Evolutionary conservation across 2,888 invertebrate species (phyloP).

Genomic region (Furcula furcula): DNA sequence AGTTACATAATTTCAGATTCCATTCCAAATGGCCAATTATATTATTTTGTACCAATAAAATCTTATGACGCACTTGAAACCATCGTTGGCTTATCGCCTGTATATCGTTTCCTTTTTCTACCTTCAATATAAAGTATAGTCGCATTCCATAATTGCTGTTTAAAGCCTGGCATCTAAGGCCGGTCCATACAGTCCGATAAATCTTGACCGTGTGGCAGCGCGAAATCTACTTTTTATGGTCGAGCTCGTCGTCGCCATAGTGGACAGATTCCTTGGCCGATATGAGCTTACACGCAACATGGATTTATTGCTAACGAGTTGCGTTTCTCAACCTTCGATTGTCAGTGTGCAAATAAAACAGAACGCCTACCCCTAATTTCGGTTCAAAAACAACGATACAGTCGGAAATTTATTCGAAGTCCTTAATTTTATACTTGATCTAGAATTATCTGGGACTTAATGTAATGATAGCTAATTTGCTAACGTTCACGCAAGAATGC

Average conservation of each 20-base stretch:
- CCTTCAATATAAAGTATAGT: constrained; percentile 48
- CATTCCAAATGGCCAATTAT: constrained; percentile 12
- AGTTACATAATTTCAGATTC: constrained; percentile 19
- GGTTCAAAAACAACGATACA: constrained; percentile 14
- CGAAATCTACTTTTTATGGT: constrained; percentile 68
- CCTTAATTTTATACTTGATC: constrained; percentile 21
- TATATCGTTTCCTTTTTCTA: constrained; percentile 42
- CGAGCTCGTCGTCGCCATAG: constrained; percentile 42
- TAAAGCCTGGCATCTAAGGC: constrained; percentile 54
- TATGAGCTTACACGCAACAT: constrained; percentile 51
- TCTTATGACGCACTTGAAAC: neutral
- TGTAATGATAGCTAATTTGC: constrained; percentile 21
- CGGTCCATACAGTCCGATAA: constrained; percentile 50
- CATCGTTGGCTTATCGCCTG: neutral
- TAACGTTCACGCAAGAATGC: constrained; percentile 37
- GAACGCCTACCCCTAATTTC: constrained; percentile 5
- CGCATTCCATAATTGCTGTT: constrained; percentile 46
- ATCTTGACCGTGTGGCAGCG: constrained; percentile 62
- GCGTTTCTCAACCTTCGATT: constrained; percentile 51
- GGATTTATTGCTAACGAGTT: constrained; percentile 52
- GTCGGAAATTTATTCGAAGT: constrained; percentile 27
- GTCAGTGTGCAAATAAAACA: constrained; percentile 28
- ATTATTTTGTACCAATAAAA: neutral
- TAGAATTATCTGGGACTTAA: constrained; percentile 20
- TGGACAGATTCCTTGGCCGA: constrained; percentile 66